Conservation (phyloP, 2,797 vertebrate genomes). For the Oryzias dopingdopingensis region DNA sequence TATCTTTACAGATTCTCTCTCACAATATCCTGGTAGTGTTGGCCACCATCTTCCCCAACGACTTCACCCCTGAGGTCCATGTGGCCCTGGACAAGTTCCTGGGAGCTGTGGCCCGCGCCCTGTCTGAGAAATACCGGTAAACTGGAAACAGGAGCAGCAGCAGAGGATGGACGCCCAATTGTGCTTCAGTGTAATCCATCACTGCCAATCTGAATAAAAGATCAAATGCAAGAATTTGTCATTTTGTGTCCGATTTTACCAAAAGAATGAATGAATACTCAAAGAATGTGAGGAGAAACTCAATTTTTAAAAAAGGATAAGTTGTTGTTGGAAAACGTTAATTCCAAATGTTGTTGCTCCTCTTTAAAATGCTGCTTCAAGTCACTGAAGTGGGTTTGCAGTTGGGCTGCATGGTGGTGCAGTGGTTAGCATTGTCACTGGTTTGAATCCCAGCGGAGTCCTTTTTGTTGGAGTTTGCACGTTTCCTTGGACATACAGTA, state of each 20-base stretch:
- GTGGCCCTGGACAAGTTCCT: constrained; percentile 88
- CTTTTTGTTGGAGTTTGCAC: too few relatives aligned
- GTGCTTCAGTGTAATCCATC: not conserved
- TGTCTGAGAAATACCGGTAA: constrained; percentile 88
- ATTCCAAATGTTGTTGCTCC: too few relatives aligned
- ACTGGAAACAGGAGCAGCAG: constrained; percentile 4
- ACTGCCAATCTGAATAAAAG: constrained; percentile 33
- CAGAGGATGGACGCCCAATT: not conserved
- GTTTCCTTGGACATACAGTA: too few relatives aligned
- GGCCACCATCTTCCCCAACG: constrained; percentile 59
- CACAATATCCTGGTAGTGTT: constrained; percentile 82
- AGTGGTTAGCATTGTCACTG: too few relatives aligned
- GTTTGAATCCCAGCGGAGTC: too few relatives aligned
- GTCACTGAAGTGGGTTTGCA: too few relatives aligned
- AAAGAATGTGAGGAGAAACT: too few relatives aligned
- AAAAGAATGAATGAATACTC: too few relatives aligned
- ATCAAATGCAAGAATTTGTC: constrained; percentile 17
- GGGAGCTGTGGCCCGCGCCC: constrained; percentile 61
- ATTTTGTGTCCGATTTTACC: not conserved
- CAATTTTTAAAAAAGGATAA: too few relatives aligned
- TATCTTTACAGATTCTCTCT: constrained; percentile 73
- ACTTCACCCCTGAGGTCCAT: constrained; percentile 75
- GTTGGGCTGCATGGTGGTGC: too few relatives aligned
- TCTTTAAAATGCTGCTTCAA: too few relatives aligned
- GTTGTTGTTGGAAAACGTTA: too few relatives aligned